Evolutionary conservation across 1,140 invertebrate genomes (phyloP), one percentile per base, ranked within the genome.

Genomic region (Aphaenogaster rudis): DNA sequence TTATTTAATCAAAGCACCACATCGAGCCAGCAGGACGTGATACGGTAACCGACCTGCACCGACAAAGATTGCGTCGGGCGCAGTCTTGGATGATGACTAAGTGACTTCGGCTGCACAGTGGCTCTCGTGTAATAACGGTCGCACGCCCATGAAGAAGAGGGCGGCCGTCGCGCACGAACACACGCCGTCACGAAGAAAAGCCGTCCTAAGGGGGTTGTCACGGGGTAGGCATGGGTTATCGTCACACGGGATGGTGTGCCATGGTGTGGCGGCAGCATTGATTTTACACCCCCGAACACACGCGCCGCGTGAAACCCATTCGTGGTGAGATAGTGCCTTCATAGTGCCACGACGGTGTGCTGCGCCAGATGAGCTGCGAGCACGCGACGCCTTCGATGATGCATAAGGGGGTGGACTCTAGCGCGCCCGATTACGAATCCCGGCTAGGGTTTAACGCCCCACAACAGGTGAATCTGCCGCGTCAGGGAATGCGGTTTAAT

Each of bases 331-430:
- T 95, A 94, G 92, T 94, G 90, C 85, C 91, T 88, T 86, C 74
- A 87, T 87, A 85, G 91, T 92, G 66, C 42, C 21, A 69, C 21
- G 90, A 91, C 92, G 89, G 86, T 88, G 90, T 89, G 88, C 84
- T 48, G 72, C 88, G 82, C 91, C 91, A 93, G 94, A 95, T 94
- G 94, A 95, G 92, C 92, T 92, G 61, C 48, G 86, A 93, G 86
- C 94, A 95, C 94, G 95, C 95, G 92, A 95, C 88, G 86, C 72
- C 88, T 91, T 79, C 92, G 89, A 95, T 95, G 93, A 95, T 93
- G 92, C 61, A 91, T 90, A 88, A 88, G 88, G 78, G 84, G 90
- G 88, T 88, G 79, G 87, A 28, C 54, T 88, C 77, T 39, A 78
- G 78, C 88, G 81, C 88, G 66, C 66, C 85, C 85, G 84, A 90